Percentiles rank a stretch among this genome's conserved stretches.
Evolutionary conservation across 1,140 invertebrate genomes (phyloP).

Genomic region (Anthonomus grandis): DNA sequence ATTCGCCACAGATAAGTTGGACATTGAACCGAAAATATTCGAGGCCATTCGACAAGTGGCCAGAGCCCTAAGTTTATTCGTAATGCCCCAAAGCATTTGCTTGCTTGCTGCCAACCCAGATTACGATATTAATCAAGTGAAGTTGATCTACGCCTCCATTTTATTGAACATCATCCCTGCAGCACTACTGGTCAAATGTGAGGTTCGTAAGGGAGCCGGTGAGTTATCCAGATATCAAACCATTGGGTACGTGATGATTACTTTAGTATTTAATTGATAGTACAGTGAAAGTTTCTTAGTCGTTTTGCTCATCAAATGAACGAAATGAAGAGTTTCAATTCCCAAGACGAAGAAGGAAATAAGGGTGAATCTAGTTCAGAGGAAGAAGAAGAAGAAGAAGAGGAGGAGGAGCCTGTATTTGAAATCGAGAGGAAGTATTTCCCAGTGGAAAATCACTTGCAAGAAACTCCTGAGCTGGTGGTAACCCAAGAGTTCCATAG

Average conservation of each 20-base stretch:
- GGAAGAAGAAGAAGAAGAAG: not conserved
- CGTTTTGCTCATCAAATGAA: conserved; percentile 26
- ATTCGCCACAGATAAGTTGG: conserved; percentile 17
- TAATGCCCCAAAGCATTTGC: conserved; percentile 27
- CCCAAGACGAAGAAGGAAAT: conserved; percentile 4
- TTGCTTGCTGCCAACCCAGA: conserved; percentile 6
- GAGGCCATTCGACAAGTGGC: conserved; percentile 26
- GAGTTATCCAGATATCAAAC: conserved; percentile 23
- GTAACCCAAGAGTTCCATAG: not conserved
- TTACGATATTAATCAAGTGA: conserved; percentile 19
- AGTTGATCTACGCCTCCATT: conserved; percentile 22
- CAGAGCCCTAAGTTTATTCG: conserved; percentile 27
- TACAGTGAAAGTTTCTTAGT: not conserved
- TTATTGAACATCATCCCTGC: conserved; percentile 30
- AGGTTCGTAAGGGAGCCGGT: not conserved
- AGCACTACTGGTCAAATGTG: conserved; percentile 16
- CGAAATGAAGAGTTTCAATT: conserved; percentile 24
- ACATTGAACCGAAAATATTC: conserved; percentile 22
- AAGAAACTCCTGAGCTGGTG: not conserved
- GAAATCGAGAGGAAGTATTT: not conserved
- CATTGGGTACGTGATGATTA: conserved; percentile 14
- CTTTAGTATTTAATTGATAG: not conserved
- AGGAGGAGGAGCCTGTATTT: not conserved
- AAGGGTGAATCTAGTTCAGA: not conserved
- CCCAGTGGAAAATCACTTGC: not conserved